Evolutionary conservation across 1,140 invertebrate species (phyloP), one percentile per base, ranked within the genome.

Genomic region (Sarcophaga peregrina): DNA sequence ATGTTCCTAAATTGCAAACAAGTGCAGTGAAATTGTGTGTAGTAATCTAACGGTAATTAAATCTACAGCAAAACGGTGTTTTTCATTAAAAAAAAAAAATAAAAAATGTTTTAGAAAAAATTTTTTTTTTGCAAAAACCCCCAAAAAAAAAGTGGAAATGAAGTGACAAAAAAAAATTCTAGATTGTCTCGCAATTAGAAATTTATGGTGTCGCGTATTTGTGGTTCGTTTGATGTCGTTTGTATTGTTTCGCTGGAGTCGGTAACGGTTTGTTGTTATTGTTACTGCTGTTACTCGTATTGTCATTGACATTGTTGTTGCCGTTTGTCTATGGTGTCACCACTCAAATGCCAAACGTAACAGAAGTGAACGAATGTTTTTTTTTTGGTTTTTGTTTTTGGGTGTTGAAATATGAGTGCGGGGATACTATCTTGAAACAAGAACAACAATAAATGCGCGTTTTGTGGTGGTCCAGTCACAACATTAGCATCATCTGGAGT

Each of bases 141-240:
- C 25, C 1, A 37, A 37, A 37, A 37, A 37, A 37, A 37, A 37
- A 37, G 25, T 37, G 25, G 50, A 76, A 47, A 78, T 52, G 17
- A 68, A 9, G 75, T 78, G 75, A 78, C 75, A 78, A 78, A 68
- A 68, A n/a, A 62, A 68, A 68, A 68, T 50, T 50, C n/a, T 78
- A 8, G 46, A 78, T 81, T 72, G 80, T 81, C 80, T 81, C 52
- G 80, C 52, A 81, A 81, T 68, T 81, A 81, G 80, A 81, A 81
- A 68, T 81, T 72, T 68, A 72, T 81, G 54, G 80, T 81, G 80
- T 81, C 80, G 80, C 80, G 80, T 81, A 81, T 81, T 81, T 62
- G 52, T 62, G 62, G 80, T 72, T 81, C 80, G 80, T 81, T 81
- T 81, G 75, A 78, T 78, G 75, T 78, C 74, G 74, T 76, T 72